These are phyloP conservation scores for Urosaurus nigricauda DNA, from an alignment of 2,797 vertebrate genomes.

Conservation along the genomic window DNA sequence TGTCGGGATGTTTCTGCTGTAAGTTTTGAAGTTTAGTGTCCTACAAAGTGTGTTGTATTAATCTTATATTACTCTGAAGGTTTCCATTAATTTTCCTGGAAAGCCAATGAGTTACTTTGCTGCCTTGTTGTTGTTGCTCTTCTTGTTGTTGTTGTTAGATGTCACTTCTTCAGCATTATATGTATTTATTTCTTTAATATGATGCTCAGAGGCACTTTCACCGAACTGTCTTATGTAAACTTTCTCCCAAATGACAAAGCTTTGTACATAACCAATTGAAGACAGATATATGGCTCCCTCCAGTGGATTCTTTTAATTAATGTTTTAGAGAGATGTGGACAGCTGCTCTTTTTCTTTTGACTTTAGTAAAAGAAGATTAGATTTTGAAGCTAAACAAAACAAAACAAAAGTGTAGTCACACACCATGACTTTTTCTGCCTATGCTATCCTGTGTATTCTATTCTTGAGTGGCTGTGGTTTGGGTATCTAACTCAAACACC, in stretches of 20 bases:
- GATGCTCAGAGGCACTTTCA: constrained; percentile 25
- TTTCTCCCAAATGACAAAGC: neutral
- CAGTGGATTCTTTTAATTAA: constrained; percentile 12
- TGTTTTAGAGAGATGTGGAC: neutral
- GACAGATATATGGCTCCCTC: constrained; percentile 56
- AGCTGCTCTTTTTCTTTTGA: no score
- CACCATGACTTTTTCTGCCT: no score
- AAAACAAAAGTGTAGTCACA: no score
- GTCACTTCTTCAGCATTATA: neutral
- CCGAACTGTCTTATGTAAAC: constrained; percentile 11
- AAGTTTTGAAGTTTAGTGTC: neutral
- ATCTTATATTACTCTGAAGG: neutral
- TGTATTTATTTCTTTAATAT: constrained; percentile 3
- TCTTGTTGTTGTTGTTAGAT: no score
- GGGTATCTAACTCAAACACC: no score
- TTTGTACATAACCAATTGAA: neutral
- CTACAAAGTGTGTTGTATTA: neutral
- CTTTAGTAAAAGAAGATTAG: neutral
- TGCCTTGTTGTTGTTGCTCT: neutral
- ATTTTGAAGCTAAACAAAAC: neutral
- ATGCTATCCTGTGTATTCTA: no score
- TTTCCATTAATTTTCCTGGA: neutral
- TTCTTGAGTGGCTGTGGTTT: no score
- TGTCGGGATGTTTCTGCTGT: neutral
- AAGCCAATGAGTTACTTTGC: neutral